A percentile compares a stretch with the other conserved stretches of the same genome.
Conservation (phyloP, 2,888 invertebrate species). For the Sussaba pulchella region DNA sequence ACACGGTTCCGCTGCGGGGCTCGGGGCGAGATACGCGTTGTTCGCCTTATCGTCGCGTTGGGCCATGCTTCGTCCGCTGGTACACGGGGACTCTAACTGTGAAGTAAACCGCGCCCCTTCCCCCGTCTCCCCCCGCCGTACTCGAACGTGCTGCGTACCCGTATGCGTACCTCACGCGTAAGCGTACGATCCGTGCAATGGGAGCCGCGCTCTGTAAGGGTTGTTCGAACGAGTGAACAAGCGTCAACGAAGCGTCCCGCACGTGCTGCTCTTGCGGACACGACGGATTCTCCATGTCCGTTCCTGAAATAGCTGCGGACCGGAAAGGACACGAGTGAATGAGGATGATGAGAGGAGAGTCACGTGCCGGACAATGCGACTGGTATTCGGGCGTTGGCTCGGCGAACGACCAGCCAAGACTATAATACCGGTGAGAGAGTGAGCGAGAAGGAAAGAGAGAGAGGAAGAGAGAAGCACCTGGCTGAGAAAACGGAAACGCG, state of each 20-base stretch:
- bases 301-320: slow-evolving; percentile 4
- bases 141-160: no score
- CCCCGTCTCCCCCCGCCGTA: no score
- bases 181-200: slow-evolving; percentile 34
- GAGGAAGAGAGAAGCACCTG: neutral
- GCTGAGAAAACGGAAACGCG: slow-evolving; percentile 35
- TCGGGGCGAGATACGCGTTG: neutral
- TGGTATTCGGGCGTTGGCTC: neutral
- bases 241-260: slow-evolving; percentile 22
- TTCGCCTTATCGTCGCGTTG: neutral
- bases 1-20: slow-evolving; percentile 15
- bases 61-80: slow-evolving; percentile 7
- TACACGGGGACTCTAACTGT: slow-evolving; percentile 2
- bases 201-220: slow-evolving; percentile 27
- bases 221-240: slow-evolving; percentile 17
- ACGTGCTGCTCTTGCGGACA: slow-evolving; percentile 47
- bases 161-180: no score
- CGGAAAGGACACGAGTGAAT: slow-evolving; percentile 28
- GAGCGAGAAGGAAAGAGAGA: neutral
- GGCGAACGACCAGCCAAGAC: neutral
- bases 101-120: neutral
- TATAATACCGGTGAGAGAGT: neutral
- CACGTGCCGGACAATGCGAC: slow-evolving; percentile 45
- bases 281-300: slow-evolving; percentile 1
- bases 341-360: slow-evolving; percentile 51